Evolutionary conservation across 2,113 vertebrate species (phyloP).

Genomic region (Prunella fulvescens): DNA sequence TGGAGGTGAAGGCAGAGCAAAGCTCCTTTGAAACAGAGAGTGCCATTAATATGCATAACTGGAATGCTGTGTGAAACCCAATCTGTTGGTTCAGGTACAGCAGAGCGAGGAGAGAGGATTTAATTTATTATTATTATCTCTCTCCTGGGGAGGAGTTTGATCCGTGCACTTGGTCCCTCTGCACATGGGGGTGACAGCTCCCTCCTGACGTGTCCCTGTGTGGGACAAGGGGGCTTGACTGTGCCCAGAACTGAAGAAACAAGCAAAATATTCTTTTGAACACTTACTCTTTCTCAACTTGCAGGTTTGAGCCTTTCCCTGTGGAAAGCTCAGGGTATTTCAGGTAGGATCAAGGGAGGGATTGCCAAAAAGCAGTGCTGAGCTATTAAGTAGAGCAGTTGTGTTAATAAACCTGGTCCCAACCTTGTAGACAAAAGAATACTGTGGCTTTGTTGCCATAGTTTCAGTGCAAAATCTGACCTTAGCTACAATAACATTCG

Average conservation of each 20-base stretch:
- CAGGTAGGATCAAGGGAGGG: slow-evolving; percentile 29
- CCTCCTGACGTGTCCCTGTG: background rate
- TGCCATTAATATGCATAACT: background rate
- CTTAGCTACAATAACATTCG: slow-evolving; percentile 75
- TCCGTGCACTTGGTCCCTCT: accelerated
- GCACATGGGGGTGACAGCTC: background rate
- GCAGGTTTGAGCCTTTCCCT: background rate
- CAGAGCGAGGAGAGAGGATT: background rate
- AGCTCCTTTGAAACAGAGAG: background rate
- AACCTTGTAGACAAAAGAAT: slow-evolving; percentile 60
- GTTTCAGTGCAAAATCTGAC: slow-evolving; percentile 79
- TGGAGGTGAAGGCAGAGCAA: background rate
- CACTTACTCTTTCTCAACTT: background rate
- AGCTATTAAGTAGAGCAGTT: slow-evolving; percentile 35
- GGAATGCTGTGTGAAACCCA: accelerated
- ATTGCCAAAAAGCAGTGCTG: slow-evolving; percentile 22
- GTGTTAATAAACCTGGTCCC: slow-evolving; percentile 61
- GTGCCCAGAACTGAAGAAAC: background rate
- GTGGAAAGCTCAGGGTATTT: background rate
- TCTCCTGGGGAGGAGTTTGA: background rate
- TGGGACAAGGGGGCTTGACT: background rate
- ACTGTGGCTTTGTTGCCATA: slow-evolving; percentile 76
- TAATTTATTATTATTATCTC: background rate
- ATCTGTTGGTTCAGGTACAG: background rate
- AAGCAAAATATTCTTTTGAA: background rate